Evolutionary conservation across 35 echinoderm and acorn worm species (phyloP), one percentile per base, ranked within the genome.

Genomic region (Lytechinus variegatus): DNA sequence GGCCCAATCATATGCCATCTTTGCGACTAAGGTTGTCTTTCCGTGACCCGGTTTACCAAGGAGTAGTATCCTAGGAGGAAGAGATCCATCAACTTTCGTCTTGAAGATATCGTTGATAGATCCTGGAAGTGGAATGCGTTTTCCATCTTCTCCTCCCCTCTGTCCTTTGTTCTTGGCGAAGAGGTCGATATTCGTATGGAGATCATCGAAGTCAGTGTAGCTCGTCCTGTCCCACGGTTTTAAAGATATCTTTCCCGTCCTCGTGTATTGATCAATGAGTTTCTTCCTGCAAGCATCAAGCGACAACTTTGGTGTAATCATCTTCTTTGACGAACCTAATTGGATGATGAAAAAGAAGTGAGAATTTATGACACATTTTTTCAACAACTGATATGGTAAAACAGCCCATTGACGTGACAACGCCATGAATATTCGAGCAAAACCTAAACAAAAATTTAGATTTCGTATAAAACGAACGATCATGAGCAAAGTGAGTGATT

Each of bases 61-160:
- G 9, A 92, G 19, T 5, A 92, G 19, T 4, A 92, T 92, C 4
- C 90, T 4, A 16, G 16, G 9, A 8, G 90, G 90, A 16, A 92
- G 52, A 92, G 28, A 52, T 27, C 90, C 90, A 28, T 92, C 52
- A 92, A 92, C 28, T 51, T 92, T 28, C 44, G 28, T 92, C 52
- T 51, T 44, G 90, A 92, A 92, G 53, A 92, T 54, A 51, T 92
- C 90, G 53, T 92, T 51, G 52, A 92, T 54, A 52, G 90, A 92
- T 4, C 28, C 86, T 33, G 19, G 5, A 8, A 87, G 28, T 87
- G 19, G 86, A 5, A 87, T 14, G 14, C n/a, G 19, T 7, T 33
- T 27, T 87, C 5, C 7, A 6, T 87, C 8, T 87, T 33, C 28
- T 87, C 21, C 86, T 27, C 28, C 28, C 14, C 86, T 33, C 28